Percentiles rank a stretch among this genome's conserved stretches.
Conservation (phyloP, 2,113 vertebrate species). For the Pygoscelis adeliae region DNA sequence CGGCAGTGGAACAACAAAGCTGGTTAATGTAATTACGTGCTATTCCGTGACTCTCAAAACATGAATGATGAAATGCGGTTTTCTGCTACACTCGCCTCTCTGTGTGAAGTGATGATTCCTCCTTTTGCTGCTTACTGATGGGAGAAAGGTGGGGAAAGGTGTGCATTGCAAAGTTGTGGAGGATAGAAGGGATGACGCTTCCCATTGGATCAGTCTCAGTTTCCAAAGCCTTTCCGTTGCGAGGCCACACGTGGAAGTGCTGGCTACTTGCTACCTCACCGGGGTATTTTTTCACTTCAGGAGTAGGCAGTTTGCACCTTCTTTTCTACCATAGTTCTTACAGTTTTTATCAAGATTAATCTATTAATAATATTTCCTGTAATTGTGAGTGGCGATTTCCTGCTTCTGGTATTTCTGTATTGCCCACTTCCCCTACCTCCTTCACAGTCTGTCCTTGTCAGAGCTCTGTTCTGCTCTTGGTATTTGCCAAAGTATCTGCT, state of each 20-base stretch:
- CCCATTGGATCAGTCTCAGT: background rate
- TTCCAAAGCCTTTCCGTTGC: background rate
- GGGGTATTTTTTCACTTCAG: background rate
- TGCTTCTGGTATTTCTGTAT: conserved; percentile 8
- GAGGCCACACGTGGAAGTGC: background rate
- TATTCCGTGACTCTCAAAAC: background rate
- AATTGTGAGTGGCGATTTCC: background rate
- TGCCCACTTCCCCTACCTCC: background rate
- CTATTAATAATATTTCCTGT: conserved; percentile 43
- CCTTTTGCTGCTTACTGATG: background rate
- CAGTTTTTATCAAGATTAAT: conserved; percentile 14
- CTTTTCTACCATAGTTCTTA: background rate
- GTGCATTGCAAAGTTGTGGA: background rate
- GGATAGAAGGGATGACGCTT: background rate
- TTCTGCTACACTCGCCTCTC: background rate
- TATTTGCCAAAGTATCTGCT: background rate
- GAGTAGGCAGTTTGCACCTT: background rate
- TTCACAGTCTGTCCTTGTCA: background rate
- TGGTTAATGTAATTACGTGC: background rate
- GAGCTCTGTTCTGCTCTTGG: background rate
- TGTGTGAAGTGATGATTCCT: background rate
- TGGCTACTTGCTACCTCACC: background rate
- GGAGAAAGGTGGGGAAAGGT: background rate
- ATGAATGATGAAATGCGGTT: background rate
- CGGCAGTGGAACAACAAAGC: background rate